Percentiles rank a stretch among this genome's conserved stretches.
Conservation (phyloP, 2,113 vertebrate species). For the Dicrurus megarhynchus region DNA sequence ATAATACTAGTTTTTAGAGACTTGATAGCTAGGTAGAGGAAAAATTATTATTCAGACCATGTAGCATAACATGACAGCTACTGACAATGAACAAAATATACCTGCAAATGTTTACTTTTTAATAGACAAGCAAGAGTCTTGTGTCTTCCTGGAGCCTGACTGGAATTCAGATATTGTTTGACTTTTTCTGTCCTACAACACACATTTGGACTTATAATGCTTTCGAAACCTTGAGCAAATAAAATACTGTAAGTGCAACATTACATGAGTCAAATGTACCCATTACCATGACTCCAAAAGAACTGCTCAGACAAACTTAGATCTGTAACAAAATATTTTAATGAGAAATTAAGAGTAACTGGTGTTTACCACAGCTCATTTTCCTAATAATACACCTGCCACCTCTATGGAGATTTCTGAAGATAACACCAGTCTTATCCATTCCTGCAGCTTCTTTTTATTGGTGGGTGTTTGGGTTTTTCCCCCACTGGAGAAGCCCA, state of each 20-base stretch:
- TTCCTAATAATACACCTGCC: not conserved
- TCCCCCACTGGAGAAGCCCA: not conserved
- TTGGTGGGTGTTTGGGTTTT: not conserved
- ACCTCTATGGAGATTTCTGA: not conserved
- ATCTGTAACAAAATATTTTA: not conserved
- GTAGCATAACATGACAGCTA: not conserved
- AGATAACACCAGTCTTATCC: not conserved
- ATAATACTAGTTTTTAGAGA: not conserved
- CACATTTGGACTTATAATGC: not conserved
- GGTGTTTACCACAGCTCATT: not conserved
- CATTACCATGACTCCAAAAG: not conserved
- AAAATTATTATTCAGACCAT: not conserved
- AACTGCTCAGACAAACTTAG: not conserved
- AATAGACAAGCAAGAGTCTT: constrained; percentile 8
- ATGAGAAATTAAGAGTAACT: not conserved
- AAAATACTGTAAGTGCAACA: constrained; percentile 17
- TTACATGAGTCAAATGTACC: not conserved
- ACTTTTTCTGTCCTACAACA: not conserved
- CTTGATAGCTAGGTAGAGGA: not conserved
- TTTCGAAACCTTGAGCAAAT: constrained; percentile 30
- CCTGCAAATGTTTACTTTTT: constrained; percentile 24
- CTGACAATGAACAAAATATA: not conserved
- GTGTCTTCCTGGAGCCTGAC: not conserved
- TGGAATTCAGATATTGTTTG: constrained; percentile 9
- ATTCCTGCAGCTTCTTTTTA: not conserved